Conservation (phyloP, 1,140 invertebrate genomes). For the Trachymyrmex cornetzi region DNA sequence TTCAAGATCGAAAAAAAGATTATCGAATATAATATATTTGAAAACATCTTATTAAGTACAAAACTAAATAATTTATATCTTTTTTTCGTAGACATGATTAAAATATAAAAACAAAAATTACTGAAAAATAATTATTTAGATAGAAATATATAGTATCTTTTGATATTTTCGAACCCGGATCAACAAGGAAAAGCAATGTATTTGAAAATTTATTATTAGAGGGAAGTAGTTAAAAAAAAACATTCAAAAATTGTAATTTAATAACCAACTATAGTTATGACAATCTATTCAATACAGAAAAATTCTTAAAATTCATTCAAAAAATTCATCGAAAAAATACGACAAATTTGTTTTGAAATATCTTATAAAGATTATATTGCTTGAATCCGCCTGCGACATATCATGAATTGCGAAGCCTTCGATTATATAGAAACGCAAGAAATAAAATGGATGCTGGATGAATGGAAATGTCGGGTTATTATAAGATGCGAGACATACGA, state of each 20-base stretch:
- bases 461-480: slow-evolving; percentile 60
- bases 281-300: neutral
- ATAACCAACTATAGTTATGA: neutral
- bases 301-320: neutral
- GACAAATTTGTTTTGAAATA: neutral
- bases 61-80: slow-evolving; percentile 10
- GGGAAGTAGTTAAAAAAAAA: too few relatives aligned
- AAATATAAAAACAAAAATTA: neutral
- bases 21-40: neutral
- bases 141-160: neutral
- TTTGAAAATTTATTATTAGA: neutral
- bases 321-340: neutral
- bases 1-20: neutral
- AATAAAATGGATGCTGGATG: slow-evolving; percentile 47
- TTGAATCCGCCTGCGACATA: neutral
- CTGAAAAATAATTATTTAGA: neutral
- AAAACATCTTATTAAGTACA: neutral
- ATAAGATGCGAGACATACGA: slow-evolving; percentile 55
- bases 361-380: neutral
- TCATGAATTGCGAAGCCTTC: slow-evolving; percentile 30
- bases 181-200: neutral
- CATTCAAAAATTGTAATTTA: too few relatives aligned
- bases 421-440: slow-evolving; percentile 28
- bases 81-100: neutral
- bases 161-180: neutral